These are phyloP conservation scores for Portevinia maculata DNA, from an alignment of 2,888 invertebrate genomes.

Conservation along the genomic window DNA sequence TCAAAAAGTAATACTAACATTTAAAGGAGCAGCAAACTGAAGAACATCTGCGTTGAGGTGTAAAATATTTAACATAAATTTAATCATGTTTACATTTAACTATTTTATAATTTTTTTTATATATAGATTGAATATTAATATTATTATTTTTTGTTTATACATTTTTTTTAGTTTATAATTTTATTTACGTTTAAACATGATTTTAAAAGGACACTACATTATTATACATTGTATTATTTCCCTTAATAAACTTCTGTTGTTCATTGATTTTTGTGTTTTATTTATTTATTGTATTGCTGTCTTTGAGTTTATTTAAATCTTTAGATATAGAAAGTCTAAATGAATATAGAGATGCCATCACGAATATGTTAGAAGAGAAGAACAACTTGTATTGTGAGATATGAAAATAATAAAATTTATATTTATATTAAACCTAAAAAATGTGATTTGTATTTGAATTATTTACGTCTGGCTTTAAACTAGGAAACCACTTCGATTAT, in stretches of 20 bases:
- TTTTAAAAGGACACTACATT: constrained; percentile 38
- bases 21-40: not conserved
- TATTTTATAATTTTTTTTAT: constrained; percentile 31
- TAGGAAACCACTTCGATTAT: too few relatives aligned
- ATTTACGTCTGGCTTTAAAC: too few relatives aligned
- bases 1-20: constrained; percentile 16
- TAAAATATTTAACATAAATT: constrained; percentile 23
- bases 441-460: not conserved
- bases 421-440: constrained; percentile 58
- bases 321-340: not conserved
- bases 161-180: constrained; percentile 48
- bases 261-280: constrained; percentile 48
- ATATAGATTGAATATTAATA: constrained; percentile 43
- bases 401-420: constrained; percentile 67
- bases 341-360: constrained; percentile 7
- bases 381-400: constrained; percentile 56
- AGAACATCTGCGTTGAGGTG: constrained; percentile 46
- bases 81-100: constrained; percentile 31
- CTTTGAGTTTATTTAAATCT: constrained; percentile 20
- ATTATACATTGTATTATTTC: constrained; percentile 43
- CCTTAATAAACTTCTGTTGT: constrained; percentile 65
- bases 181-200: constrained; percentile 50
- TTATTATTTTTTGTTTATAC: constrained; percentile 50
- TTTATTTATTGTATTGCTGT: constrained; percentile 18
- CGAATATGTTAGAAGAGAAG: constrained; percentile 20